Percentiles rank a stretch among this genome's conserved stretches.
Evolutionary conservation across 2,888 invertebrate genomes (phyloP).

Genomic region (Mactromeris polynyma): DNA sequence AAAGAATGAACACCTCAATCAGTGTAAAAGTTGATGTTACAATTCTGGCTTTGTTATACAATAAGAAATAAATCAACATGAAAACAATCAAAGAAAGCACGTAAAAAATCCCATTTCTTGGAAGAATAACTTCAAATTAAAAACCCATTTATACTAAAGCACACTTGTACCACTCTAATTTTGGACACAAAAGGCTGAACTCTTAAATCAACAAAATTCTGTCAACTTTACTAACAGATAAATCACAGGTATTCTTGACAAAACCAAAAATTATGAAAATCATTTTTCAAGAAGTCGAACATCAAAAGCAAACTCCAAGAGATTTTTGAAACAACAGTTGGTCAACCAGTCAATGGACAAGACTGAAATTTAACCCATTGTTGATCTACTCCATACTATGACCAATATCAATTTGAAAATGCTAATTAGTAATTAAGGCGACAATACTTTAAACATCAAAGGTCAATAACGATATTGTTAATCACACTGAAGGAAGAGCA

Average conservation of each 20-base stretch:
- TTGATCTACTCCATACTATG: conserved; percentile 35
- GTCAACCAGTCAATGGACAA: not conserved
- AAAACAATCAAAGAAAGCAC: no score
- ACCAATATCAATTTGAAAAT: conserved; percentile 33
- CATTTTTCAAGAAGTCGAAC: conserved; percentile 22
- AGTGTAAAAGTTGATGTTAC: no score
- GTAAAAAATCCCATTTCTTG: not conserved
- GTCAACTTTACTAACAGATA: conserved; percentile 34
- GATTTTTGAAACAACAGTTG: conserved; percentile 22
- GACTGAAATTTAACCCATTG: conserved; percentile 53
- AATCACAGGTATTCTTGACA: conserved; percentile 21
- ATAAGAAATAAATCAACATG: no score
- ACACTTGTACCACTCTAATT: not conserved
- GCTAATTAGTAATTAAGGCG: conserved; percentile 54
- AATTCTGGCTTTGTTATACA: no score
- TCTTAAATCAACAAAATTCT: conserved; percentile 4
- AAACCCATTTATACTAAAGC: not conserved
- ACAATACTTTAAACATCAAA: conserved; percentile 23
- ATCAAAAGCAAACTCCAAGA: conserved; percentile 28
- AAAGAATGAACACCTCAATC: no score
- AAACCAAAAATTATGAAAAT: conserved; percentile 44
- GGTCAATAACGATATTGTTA: conserved; percentile 53
- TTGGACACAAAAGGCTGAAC: not conserved
- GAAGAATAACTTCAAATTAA: conserved; percentile 15
- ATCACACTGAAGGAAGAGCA: conserved; percentile 50